These are phyloP conservation scores for Rhabdornis inornatus DNA, from an alignment of 2,113 vertebrate genomes.

Conservation along the genomic window DNA sequence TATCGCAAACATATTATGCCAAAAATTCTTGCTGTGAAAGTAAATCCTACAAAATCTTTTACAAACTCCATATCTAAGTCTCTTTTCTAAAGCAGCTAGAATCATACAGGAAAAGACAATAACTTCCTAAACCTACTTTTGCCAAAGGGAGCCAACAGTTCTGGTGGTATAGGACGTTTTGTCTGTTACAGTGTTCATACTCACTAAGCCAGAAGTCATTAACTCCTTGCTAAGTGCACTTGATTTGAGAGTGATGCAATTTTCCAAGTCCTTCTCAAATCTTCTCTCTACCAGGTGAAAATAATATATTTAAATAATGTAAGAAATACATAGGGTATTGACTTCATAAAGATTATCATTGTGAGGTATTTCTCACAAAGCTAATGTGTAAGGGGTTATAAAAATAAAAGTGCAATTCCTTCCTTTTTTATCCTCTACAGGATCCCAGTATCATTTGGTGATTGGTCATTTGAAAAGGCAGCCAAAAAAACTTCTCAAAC, in stretches of 20 bases:
- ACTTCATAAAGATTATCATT: not conserved
- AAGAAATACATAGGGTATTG: not conserved
- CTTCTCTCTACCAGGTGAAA: not conserved
- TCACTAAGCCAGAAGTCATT: not conserved
- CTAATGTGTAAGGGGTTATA: not conserved
- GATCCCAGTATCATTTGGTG: not conserved
- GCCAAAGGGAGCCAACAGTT: not conserved
- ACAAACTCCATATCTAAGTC: not conserved
- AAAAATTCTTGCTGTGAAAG: not conserved
- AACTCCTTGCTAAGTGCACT: not conserved
- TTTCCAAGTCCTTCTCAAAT: not conserved
- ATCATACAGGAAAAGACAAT: not conserved
- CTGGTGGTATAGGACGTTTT: not conserved
- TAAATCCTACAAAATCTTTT: not conserved
- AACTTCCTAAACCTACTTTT: not conserved
- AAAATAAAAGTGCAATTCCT: not conserved
- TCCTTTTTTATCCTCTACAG: not conserved
- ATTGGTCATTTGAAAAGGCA: not conserved
- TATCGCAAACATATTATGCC: not conserved
- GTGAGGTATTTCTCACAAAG: not conserved
- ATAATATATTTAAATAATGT: not conserved
- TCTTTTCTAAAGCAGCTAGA: not conserved
- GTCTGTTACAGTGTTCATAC: not conserved
- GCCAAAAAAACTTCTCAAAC: not conserved
- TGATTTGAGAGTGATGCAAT: not conserved